These are phyloP conservation scores for Osmerus mordax DNA, from an alignment of 2,113 vertebrate species.

Conservation along the genomic window DNA sequence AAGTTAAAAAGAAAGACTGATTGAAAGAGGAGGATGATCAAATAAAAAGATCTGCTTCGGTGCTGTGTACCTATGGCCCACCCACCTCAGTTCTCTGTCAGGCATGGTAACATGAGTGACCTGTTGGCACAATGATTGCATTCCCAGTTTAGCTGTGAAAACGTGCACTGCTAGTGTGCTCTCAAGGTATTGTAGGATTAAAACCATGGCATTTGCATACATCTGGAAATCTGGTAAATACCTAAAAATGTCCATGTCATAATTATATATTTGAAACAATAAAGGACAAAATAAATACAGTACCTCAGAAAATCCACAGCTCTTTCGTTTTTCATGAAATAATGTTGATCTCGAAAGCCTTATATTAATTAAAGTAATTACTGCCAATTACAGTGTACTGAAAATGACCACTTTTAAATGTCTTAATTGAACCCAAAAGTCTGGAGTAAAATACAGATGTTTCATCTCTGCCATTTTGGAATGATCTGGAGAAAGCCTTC, in stretches of 20 bases:
- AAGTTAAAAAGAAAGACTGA: background rate
- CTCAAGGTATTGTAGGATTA: no score
- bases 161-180: no score
- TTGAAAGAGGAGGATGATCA: background rate
- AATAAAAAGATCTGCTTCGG: no score
- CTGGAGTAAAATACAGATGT: constrained; percentile 9
- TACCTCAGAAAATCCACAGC: background rate
- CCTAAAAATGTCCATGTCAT: no score
- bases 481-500: constrained; percentile 19
- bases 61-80: no score
- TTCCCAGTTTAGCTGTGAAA: no score
- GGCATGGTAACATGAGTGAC: no score
- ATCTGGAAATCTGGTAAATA: no score
- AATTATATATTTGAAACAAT: background rate
- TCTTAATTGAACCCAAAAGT: constrained; percentile 10
- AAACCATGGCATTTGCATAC: no score
- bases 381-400: background rate
- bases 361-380: constrained; percentile 17
- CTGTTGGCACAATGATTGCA: no score
- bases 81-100: no score
- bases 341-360: background rate
- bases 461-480: constrained; percentile 20
- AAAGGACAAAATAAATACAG: background rate
- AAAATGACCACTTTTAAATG: constrained; percentile 10
- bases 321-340: background rate